A percentile compares a stretch with the other conserved stretches of the same genome.
These are phyloP conservation scores for Elmis aenea DNA, from an alignment of 2,888 invertebrate genomes.

Conservation along the genomic window DNA sequence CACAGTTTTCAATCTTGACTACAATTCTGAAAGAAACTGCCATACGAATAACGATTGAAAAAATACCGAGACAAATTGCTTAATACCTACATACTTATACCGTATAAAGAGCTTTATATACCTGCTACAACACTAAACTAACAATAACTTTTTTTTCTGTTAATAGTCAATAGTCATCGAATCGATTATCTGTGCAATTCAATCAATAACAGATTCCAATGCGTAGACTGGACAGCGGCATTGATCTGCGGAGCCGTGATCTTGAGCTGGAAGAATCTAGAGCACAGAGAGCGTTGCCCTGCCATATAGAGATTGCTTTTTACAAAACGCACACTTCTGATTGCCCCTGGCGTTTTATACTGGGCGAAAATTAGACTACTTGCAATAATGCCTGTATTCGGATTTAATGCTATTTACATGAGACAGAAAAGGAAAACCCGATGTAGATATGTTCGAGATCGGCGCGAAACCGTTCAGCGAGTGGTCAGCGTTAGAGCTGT, in stretches of 20 bases:
- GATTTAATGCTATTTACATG: no score
- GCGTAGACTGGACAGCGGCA: constrained; percentile 18
- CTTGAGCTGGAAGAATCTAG: constrained; percentile 22
- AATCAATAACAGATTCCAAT: constrained; percentile 20
- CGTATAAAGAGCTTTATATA: constrained; percentile 15
- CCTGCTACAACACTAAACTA: constrained; percentile 13
- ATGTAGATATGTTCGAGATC: constrained; percentile 8
- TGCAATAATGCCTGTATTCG: constrained; percentile 6
- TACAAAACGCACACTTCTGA: constrained; percentile 15
- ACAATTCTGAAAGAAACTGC: no score
- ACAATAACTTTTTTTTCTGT: constrained; percentile 13
- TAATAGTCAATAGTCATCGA: constrained; percentile 10
- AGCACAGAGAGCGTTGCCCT: constrained; percentile 24
- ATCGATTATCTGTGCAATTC: constrained; percentile 17
- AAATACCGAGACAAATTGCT: constrained; percentile 9
- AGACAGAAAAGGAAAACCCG: constrained; percentile 10
- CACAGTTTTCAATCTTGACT: no score
- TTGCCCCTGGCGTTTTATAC: constrained; percentile 11
- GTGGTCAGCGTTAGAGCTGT: constrained; percentile 15
- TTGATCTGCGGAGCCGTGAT: constrained; percentile 18
- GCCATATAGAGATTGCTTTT: constrained; percentile 18
- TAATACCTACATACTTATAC: constrained; percentile 6
- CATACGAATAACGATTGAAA: no score
- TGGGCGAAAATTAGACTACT: constrained; percentile 14
- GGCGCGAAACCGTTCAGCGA: constrained; percentile 7